Evolutionary conservation across 2,797 vertebrate species (phyloP).

Genomic region (Macropodus opercularis): DNA sequence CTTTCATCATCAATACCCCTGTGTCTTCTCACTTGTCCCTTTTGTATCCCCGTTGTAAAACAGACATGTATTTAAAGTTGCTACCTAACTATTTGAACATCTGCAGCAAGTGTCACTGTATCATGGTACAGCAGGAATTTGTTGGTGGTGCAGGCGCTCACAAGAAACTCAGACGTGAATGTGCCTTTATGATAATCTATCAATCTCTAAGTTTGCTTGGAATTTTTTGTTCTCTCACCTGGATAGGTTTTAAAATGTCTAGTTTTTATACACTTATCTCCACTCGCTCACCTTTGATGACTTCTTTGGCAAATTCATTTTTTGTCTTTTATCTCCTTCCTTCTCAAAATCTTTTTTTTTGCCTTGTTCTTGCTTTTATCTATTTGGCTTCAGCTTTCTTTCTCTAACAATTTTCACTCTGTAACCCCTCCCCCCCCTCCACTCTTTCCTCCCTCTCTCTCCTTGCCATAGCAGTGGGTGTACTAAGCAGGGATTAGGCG

Average conservation of each 20-base stretch:
- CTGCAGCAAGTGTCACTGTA: slow-evolving; percentile 25
- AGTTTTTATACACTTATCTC: slow-evolving; percentile 46
- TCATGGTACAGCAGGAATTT: too few relatives aligned
- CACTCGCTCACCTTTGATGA: slow-evolving; percentile 66
- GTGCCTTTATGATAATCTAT: slow-evolving; percentile 35
- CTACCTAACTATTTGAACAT: slow-evolving; percentile 22
- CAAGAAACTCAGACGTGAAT: slow-evolving; percentile 6
- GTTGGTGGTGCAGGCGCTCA: too few relatives aligned
- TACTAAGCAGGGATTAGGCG: slow-evolving; percentile 82
- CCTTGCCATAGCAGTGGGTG: slow-evolving; percentile 75
- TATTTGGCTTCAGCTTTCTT: slow-evolving; percentile 54
- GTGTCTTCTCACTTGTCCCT: slow-evolving; percentile 4
- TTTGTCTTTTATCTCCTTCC: slow-evolving; percentile 61
- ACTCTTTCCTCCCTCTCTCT: slow-evolving; percentile 40
- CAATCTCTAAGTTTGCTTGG: slow-evolving; percentile 32
- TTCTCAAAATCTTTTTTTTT: slow-evolving; percentile 58
- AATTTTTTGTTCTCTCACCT: slow-evolving; percentile 45
- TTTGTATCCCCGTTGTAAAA: slow-evolving; percentile 7
- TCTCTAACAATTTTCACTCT: slow-evolving; percentile 45
- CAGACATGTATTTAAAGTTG: slow-evolving; percentile 14
- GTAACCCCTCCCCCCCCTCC: not conserved
- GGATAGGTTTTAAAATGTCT: slow-evolving; percentile 47
- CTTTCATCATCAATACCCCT: not conserved
- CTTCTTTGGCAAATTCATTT: slow-evolving; percentile 49
- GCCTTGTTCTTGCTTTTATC: slow-evolving; percentile 54